A percentile compares a stretch with the other conserved stretches of the same genome.
phyloP scores from a whole-genome alignment of 2,113 vertebrate species.

The Bubalus kerabau region DNA sequence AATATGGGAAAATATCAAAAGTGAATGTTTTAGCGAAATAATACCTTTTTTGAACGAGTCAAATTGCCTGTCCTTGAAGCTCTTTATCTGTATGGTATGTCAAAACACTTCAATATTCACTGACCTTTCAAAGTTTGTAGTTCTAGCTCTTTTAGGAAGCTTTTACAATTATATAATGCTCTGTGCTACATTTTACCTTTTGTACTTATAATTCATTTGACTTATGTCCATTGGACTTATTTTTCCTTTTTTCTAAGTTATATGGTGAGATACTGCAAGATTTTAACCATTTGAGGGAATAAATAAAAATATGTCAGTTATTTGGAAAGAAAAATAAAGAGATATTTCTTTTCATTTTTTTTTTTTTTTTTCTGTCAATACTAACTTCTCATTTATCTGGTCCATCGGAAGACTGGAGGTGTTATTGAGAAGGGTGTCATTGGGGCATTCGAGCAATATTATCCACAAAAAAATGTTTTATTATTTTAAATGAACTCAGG shows the following conservation, averaged over 20 bases:
- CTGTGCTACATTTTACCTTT: slow-evolving; percentile 41
- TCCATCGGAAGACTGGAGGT: not conserved
- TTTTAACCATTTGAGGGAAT: not conserved
- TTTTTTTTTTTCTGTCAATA: not conserved
- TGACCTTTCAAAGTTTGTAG: slow-evolving; percentile 56
- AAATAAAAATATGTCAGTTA: not conserved
- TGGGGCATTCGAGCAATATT: not conserved
- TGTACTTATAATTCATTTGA: slow-evolving; percentile 46
- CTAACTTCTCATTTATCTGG: not conserved
- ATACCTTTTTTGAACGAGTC: slow-evolving; percentile 50
- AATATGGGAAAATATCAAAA: slow-evolving; percentile 61
- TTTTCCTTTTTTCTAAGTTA: slow-evolving; percentile 28
- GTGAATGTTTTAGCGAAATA: slow-evolving; percentile 62
- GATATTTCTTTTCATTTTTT: not conserved
- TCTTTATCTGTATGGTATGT: slow-evolving; percentile 32
- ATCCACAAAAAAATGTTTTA: not conserved
- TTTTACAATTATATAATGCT: slow-evolving; percentile 43
- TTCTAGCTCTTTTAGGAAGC: slow-evolving; percentile 37
- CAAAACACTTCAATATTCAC: slow-evolving; percentile 52
- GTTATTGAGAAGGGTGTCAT: not conserved
- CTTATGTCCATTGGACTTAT: not conserved
- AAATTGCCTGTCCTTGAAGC: slow-evolving; percentile 52
- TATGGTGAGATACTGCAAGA: not conserved
- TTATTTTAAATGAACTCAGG: not conserved
- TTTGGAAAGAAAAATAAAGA: not conserved